phyloP scores from a whole-genome alignment of 2,888 invertebrate genomes.

The Melanophora roralis region DNA sequence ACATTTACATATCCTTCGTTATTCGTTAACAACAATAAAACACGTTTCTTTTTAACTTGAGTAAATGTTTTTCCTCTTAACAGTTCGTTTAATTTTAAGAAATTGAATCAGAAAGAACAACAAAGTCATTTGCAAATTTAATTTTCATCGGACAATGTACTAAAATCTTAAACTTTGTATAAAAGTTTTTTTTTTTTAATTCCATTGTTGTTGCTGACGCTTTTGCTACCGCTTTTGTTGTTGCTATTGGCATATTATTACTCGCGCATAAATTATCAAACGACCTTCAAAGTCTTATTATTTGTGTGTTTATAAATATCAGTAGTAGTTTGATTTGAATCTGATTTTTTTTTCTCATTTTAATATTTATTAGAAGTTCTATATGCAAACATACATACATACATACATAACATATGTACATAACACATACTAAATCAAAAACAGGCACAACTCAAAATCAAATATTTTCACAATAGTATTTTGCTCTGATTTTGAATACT shows the following conservation, averaged over 20 bases:
- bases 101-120: neutral
- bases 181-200: constrained; percentile 37
- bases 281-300: constrained; percentile 57
- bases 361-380: neutral
- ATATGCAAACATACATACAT: too few relatives aligned
- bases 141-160: neutral
- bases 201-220: constrained; percentile 30
- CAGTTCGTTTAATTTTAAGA: too few relatives aligned
- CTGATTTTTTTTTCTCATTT: constrained; percentile 24
- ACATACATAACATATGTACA: too few relatives aligned
- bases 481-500: too few relatives aligned
- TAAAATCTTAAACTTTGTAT: neutral
- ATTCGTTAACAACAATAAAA: too few relatives aligned
- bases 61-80: too few relatives aligned
- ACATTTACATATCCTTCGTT: too few relatives aligned
- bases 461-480: too few relatives aligned
- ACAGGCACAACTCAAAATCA: too few relatives aligned
- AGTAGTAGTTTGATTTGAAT: constrained; percentile 41
- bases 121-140: neutral
- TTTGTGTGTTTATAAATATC: constrained; percentile 8
- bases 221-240: constrained; percentile 1
- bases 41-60: too few relatives aligned
- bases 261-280: constrained; percentile 47
- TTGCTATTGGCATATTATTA: constrained; percentile 15
- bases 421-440: too few relatives aligned